Evolutionary conservation across 2,888 invertebrate species (phyloP).

Genomic region (Punctoribates punctum): DNA sequence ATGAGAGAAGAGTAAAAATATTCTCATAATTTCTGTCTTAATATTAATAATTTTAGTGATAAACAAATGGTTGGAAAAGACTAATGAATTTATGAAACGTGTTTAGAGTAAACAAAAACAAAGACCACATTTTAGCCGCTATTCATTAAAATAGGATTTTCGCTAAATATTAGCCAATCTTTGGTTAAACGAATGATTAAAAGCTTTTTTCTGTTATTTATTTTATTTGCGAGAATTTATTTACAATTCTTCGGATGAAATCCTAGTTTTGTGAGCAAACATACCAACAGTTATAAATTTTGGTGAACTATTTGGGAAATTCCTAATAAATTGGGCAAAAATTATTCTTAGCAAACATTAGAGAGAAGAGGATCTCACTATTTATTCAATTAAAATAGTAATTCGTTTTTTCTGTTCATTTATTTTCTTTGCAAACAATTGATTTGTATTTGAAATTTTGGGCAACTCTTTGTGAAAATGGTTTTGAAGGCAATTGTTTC

Average conservation of each 20-base stretch:
- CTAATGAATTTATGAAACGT: constrained; percentile 24
- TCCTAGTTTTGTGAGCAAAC: neutral
- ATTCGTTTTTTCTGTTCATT: neutral
- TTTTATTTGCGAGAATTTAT: neutral
- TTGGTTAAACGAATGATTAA: neutral
- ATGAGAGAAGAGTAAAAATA: neutral
- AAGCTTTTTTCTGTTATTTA: neutral
- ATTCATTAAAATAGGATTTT: neutral
- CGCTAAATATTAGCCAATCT: neutral
- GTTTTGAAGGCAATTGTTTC: neutral
- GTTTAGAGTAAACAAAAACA: neutral
- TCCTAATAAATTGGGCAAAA: neutral
- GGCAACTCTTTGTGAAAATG: neutral
- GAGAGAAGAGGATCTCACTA: no score
- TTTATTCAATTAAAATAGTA: neutral
- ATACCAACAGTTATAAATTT: neutral
- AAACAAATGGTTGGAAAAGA: constrained; percentile 1
- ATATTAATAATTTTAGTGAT: neutral
- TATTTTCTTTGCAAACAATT: neutral
- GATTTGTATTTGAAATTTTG: constrained; percentile 1
- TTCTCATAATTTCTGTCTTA: neutral
- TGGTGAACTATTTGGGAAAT: neutral
- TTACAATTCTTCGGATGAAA: neutral
- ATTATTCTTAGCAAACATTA: neutral
- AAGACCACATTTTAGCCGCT: neutral